Conservation (phyloP, 1,140 invertebrate species). For the Drosophila sulfurigaster region DNA sequence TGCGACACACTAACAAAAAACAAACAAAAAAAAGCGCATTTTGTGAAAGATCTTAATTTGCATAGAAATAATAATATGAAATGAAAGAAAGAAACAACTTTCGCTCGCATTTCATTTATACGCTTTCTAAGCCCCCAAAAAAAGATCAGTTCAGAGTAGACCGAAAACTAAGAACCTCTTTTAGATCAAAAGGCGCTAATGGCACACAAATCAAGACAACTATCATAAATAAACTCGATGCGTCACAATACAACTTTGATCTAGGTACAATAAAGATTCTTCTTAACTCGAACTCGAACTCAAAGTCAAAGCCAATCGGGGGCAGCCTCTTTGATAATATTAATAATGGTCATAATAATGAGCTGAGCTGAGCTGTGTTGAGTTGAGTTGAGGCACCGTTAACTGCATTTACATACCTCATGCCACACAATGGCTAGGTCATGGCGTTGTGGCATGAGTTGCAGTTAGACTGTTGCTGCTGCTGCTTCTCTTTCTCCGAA, state of each 20-base stretch:
- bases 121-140: constrained; percentile 67
- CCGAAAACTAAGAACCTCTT: constrained; percentile 39
- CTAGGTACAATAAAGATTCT: neutral
- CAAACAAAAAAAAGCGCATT: constrained; percentile 39
- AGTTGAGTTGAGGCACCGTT: constrained; percentile 32
- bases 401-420: constrained; percentile 46
- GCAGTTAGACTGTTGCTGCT: constrained; percentile 41
- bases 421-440: constrained; percentile 45
- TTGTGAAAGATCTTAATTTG: constrained; percentile 55
- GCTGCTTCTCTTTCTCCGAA: constrained; percentile 15
- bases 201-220: constrained; percentile 38
- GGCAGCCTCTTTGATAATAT: constrained; percentile 23
- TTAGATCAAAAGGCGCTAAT: constrained; percentile 63
- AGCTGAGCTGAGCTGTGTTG: constrained; percentile 18
- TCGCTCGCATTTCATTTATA: constrained; percentile 73
- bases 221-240: constrained; percentile 39
- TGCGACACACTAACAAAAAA: constrained; percentile 54
- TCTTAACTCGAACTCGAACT: neutral
- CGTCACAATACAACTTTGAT: constrained; percentile 14
- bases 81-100: constrained; percentile 55
- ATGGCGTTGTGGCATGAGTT: constrained; percentile 62
- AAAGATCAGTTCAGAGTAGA: constrained; percentile 18
- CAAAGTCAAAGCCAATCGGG: neutral
- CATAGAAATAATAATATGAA: constrained; percentile 72
- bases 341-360: constrained; percentile 30